Percentiles rank a stretch among this genome's conserved stretches.
These are phyloP conservation scores for Tupiocoris notatus DNA, from an alignment of 2,888 invertebrate genomes.

Conservation along the genomic window DNA sequence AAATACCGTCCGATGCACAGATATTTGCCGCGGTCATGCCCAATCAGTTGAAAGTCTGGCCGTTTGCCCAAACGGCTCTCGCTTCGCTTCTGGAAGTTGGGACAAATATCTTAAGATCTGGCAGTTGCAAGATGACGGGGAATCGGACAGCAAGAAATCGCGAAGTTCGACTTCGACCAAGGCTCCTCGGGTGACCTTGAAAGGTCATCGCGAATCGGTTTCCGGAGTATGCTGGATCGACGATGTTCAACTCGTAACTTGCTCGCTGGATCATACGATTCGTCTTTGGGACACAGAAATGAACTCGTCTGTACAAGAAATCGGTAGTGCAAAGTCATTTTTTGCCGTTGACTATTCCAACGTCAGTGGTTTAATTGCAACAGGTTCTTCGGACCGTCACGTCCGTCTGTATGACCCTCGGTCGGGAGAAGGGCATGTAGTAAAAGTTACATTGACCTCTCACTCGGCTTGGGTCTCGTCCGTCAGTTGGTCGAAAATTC, in stretches of 20 bases:
- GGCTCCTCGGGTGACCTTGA: conserved; percentile 81
- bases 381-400: conserved; percentile 88
- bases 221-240: conserved; percentile 79
- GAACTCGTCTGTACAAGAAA: conserved; percentile 53
- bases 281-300: conserved; percentile 87
- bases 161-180: conserved; percentile 52
- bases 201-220: conserved; percentile 90
- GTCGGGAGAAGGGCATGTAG: conserved; percentile 78
- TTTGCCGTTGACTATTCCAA: conserved; percentile 82
- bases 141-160: conserved; percentile 45
- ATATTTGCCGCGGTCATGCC: conserved; percentile 86
- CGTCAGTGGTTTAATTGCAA: conserved; percentile 69
- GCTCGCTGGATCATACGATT: conserved; percentile 94
- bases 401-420: conserved; percentile 90
- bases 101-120: conserved; percentile 89
- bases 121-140: conserved; percentile 58
- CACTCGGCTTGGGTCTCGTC: conserved; percentile 91
- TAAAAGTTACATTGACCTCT: conserved; percentile 82
- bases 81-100: conserved; percentile 86
- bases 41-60: conserved; percentile 77
- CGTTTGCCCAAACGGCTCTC: conserved; percentile 65
- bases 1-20: conserved; percentile 75
- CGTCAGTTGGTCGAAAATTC: conserved; percentile 81
- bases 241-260: conserved; percentile 74
- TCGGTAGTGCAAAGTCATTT: conserved; percentile 81